Conservation (phyloP, 1,140 invertebrate species). For the Leptinotarsa defecta region DNA sequence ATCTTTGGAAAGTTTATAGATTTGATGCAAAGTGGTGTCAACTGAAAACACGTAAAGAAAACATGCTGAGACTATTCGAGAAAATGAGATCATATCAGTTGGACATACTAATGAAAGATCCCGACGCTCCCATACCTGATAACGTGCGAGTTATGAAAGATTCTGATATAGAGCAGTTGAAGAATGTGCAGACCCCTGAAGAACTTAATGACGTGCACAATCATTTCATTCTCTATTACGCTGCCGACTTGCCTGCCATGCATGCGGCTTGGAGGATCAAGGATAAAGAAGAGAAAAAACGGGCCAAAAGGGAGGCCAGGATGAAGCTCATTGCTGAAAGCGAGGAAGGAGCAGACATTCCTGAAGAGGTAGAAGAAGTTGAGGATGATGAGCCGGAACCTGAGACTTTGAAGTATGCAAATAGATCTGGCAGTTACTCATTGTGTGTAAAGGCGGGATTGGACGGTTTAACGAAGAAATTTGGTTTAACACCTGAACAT, state of each 20-base stretch:
- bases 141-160: conserved; percentile 82
- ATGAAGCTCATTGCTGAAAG: conserved; percentile 60
- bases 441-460: conserved; percentile 85
- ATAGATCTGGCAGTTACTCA: conserved; percentile 83
- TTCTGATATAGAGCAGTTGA: conserved; percentile 84
- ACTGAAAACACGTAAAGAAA: conserved; percentile 83
- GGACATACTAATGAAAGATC: conserved; percentile 81
- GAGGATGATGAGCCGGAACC: conserved; percentile 64
- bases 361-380: conserved; percentile 62
- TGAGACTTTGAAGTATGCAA: conserved; percentile 80
- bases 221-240: conserved; percentile 93
- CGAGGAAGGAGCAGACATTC: conserved; percentile 64
- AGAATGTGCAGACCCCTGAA: conserved; percentile 83
- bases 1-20: conserved; percentile 96
- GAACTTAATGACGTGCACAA: conserved; percentile 91
- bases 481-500: conserved; percentile 93
- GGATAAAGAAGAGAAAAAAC: conserved; percentile 66
- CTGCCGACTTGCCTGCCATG: conserved; percentile 83
- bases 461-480: conserved; percentile 83
- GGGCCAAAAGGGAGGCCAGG: conserved; percentile 61
- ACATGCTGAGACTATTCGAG: conserved; percentile 80
- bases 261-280: conserved; percentile 72
- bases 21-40: conserved; percentile 98
- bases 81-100: conserved; percentile 93
- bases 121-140: conserved; percentile 82